Base-by-base conservation (phyloP, 2,113 vertebrate species). In the Tretioscincus oriximinensis region DNA sequence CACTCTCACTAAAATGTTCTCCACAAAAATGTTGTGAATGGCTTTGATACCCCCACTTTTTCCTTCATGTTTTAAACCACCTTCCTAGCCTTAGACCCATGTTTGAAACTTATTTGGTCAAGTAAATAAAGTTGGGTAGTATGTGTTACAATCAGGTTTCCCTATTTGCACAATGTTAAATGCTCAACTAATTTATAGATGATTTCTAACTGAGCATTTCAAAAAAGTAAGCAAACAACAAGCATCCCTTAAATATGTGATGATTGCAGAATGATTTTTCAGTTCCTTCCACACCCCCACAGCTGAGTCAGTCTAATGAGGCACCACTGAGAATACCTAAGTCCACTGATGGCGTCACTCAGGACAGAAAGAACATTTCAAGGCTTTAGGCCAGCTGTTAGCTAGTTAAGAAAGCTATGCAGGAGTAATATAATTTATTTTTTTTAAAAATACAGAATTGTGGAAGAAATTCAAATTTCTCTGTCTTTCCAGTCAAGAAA, bases 251-350 rank as follows among this genome's bases (percentile, higher is more conserved):
- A 69, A 70, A 63, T 47, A 49, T 76, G 41, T 31, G 41, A 82
- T 63, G 26, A 63, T 67, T 26, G 31, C 66, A 70, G 61, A 28
- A 76, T 21, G 66, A 28, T 49, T 58, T 10, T 61, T 61, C 47
- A 54, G 66, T 67, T 76, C 65, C 28, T 82, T 76, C 80, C 58
- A 69, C 80, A 63, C 66, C 31, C 64, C 73, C 73, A 81, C 20
- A 82, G 51, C 66, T 76, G 73, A 82, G 9, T 60, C 73, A 76
- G 41, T 69, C 54, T 76, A 24, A 60, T 76, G 80, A 82, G 35
- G 73, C 73, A 82, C 80, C 41, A 26, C 21, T 70, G 73, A 76
- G 74, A 82, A 76, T 76, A 76, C 67, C 41, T 76, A 70, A 58
- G 66, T 49, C 80, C 66, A 12, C 28, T 70, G 73, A 49, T 76